Conservation (phyloP, 2,113 vertebrate species). For the Myrmecophaga tridactyla region DNA sequence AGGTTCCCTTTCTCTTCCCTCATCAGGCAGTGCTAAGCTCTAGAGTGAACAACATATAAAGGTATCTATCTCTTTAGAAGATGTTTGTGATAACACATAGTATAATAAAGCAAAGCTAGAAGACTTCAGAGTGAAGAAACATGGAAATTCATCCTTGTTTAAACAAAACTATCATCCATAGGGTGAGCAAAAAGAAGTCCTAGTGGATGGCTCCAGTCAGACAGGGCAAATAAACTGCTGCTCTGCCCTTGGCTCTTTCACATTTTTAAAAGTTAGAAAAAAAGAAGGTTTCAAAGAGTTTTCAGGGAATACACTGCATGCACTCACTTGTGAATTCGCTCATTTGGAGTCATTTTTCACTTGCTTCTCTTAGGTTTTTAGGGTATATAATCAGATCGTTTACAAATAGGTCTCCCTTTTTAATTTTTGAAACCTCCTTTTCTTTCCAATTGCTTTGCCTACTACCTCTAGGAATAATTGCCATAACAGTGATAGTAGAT, state of each 20-base stretch:
- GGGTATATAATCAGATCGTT: not conserved
- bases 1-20: not conserved
- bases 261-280: not conserved
- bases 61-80: not conserved
- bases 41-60: not conserved
- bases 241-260: not conserved
- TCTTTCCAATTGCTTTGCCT: not conserved
- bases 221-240: not conserved
- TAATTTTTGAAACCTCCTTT: not conserved
- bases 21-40: not conserved
- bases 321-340: not conserved
- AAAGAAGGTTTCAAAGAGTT: not conserved
- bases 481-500: not conserved
- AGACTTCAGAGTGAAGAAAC: not conserved
- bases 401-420: not conserved
- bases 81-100: not conserved
- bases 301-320: not conserved
- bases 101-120: not conserved
- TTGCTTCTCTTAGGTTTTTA: not conserved
- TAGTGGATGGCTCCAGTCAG: not conserved
- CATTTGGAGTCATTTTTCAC: not conserved
- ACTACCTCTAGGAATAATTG: not conserved
- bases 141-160: not conserved
- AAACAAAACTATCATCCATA: not conserved
- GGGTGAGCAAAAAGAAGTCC: not conserved